Conservation (phyloP, 1,140 invertebrate genomes). For the Zaprionus gabonicus region DNA sequence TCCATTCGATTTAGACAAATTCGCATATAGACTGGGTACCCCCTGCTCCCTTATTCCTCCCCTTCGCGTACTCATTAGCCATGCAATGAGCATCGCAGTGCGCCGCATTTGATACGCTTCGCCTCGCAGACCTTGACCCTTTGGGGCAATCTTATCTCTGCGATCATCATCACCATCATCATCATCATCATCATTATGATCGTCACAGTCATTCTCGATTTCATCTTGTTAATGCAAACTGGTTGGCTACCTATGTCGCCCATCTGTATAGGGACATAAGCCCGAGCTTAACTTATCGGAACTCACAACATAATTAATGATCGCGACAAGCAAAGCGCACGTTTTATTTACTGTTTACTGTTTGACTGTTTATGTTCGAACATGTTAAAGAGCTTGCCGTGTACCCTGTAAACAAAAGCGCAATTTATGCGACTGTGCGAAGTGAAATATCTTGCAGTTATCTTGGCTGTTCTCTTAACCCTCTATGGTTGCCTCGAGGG, state of each 20-base stretch:
- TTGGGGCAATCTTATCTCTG: slow-evolving; percentile 38
- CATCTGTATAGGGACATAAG: not conserved
- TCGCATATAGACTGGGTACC: not conserved
- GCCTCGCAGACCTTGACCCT: slow-evolving; percentile 39
- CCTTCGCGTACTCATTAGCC: not conserved
- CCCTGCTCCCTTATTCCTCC: not conserved
- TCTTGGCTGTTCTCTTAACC: slow-evolving; percentile 48
- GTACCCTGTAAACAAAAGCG: slow-evolving; percentile 62
- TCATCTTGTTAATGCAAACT: slow-evolving; percentile 21
- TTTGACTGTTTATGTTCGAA: slow-evolving; percentile 50
- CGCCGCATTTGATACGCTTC: slow-evolving; percentile 43
- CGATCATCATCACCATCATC: slow-evolving; percentile 31
- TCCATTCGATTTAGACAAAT: slow-evolving; percentile 24
- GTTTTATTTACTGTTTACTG: slow-evolving; percentile 68
- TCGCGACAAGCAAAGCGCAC: slow-evolving; percentile 65
- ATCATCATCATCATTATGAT: slow-evolving; percentile 24
- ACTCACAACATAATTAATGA: slow-evolving; percentile 69
- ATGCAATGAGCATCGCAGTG: slow-evolving; percentile 17
- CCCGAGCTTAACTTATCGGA: not conserved
- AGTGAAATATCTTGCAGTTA: slow-evolving; percentile 47
- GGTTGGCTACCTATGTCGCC: not conserved
- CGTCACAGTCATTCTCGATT: slow-evolving; percentile 11
- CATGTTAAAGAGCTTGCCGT: slow-evolving; percentile 42
- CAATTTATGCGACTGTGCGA: slow-evolving; percentile 67
- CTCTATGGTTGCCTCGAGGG: not conserved